Evolutionary conservation across 2,113 vertebrate species (phyloP).

Genomic region (Salvelinus namaycush): DNA sequence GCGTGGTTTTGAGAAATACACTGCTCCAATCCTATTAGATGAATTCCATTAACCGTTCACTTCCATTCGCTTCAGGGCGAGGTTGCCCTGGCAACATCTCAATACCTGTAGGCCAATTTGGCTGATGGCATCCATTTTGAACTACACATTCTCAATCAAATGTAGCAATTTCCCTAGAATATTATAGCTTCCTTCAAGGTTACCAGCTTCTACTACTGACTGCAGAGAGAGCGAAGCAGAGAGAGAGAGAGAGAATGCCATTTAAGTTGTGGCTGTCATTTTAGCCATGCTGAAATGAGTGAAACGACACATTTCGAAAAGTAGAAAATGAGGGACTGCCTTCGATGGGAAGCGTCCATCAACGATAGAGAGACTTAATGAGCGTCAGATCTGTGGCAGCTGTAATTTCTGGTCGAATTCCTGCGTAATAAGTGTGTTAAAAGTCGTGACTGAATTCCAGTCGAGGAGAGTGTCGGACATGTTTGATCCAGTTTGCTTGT

Average conservation of each 20-base stretch:
- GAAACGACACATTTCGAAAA: conserved; percentile 22
- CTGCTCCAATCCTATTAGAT: conserved; percentile 4
- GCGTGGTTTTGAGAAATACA: conserved; percentile 27
- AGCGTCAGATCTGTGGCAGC: conserved; percentile 50
- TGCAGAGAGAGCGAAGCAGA: neutral
- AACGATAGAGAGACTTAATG: neutral
- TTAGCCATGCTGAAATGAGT: neutral
- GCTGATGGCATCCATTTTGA: conserved; percentile 18
- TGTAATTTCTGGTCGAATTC: conserved; percentile 22
- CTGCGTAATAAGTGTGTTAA: conserved; percentile 39
- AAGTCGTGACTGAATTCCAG: conserved; percentile 47
- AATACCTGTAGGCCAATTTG: conserved; percentile 41
- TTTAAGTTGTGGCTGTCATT: neutral
- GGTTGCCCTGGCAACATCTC: conserved; percentile 49
- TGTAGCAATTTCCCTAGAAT: conserved; percentile 5
- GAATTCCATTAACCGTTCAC: conserved; percentile 41
- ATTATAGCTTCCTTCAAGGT: neutral
- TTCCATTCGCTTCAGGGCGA: conserved; percentile 1
- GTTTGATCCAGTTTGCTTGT: neutral
- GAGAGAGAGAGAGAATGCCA: neutral
- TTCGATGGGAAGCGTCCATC: conserved; percentile 45
- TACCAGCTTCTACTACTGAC: neutral
- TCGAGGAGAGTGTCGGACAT: conserved; percentile 23
- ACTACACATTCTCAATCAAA: conserved; percentile 26
- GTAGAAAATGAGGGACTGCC: neutral